Evolutionary conservation across 2,797 vertebrate genomes (phyloP).

Genomic region (Pristis pectinata): DNA sequence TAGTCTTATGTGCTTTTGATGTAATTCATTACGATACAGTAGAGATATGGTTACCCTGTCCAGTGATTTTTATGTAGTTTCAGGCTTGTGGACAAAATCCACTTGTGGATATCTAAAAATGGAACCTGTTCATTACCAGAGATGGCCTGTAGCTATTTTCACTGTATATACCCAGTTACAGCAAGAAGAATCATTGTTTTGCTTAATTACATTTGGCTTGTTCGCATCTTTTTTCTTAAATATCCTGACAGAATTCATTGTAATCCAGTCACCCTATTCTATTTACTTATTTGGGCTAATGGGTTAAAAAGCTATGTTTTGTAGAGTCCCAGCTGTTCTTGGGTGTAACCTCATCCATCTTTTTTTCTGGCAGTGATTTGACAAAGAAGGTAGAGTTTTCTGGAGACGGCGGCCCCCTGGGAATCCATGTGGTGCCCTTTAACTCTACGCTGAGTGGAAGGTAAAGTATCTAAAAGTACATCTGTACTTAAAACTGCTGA

Average conservation of each 20-base stretch:
- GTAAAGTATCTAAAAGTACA: constrained; percentile 57
- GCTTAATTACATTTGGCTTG: not conserved
- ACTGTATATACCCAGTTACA: not conserved
- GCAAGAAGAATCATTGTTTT: not conserved
- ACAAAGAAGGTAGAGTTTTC: constrained; percentile 83
- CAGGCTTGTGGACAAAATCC: too few relatives aligned
- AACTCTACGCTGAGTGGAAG: constrained; percentile 90
- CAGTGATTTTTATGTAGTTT: too few relatives aligned
- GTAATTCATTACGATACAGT: too few relatives aligned
- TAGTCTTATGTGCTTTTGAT: too few relatives aligned
- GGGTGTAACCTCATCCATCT: constrained; percentile 40
- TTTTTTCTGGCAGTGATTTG: constrained; percentile 61
- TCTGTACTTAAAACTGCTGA: constrained; percentile 28
- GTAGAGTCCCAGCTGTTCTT: constrained; percentile 14
- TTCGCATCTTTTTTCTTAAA: not conserved
- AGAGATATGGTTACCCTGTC: too few relatives aligned
- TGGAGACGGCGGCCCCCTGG: constrained; percentile 81
- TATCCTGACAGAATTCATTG: not conserved
- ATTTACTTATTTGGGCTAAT: constrained; percentile 7
- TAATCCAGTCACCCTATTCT: not conserved
- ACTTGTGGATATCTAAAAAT: too few relatives aligned
- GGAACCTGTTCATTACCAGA: too few relatives aligned
- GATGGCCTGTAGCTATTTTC: not conserved
- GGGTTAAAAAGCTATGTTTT: constrained; percentile 32
- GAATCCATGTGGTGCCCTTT: constrained; percentile 91